phyloP scores from a whole-genome alignment of 2,113 vertebrate species.

The Zapornia atra region DNA sequence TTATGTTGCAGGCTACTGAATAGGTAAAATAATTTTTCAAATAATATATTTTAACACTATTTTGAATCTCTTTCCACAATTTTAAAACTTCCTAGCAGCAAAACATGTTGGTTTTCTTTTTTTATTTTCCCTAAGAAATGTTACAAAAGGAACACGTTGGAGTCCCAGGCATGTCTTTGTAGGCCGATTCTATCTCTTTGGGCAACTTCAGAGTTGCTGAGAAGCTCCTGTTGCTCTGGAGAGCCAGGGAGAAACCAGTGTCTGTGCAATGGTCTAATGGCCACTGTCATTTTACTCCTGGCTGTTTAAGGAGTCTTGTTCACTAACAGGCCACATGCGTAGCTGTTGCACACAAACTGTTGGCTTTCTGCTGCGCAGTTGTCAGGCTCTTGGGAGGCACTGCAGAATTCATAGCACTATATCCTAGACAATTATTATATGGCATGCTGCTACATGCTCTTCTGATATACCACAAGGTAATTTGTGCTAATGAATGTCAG shows the following conservation, averaged over 20 bases:
- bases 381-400: slow-evolving; percentile 11
- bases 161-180: rapidly evolving
- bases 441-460: slow-evolving; percentile 16
- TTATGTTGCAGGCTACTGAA: neutral
- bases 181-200: neutral
- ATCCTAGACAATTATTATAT: slow-evolving; percentile 7
- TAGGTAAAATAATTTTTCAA: neutral
- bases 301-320: neutral
- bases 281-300: neutral
- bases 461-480: neutral
- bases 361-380: slow-evolving; percentile 14
- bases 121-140: neutral
- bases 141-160: neutral
- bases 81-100: neutral
- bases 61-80: neutral
- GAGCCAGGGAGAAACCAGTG: neutral
- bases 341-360: neutral
- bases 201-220: neutral
- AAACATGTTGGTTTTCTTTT: neutral
- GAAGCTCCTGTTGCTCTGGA: neutral
- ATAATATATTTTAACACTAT: neutral
- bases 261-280: neutral
- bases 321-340: neutral
- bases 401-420: neutral
- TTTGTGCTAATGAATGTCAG: slow-evolving; percentile 58